Evolutionary conservation across 23 tunicate species (phyloP).

Genomic region (Clavelina lepadiformis): DNA sequence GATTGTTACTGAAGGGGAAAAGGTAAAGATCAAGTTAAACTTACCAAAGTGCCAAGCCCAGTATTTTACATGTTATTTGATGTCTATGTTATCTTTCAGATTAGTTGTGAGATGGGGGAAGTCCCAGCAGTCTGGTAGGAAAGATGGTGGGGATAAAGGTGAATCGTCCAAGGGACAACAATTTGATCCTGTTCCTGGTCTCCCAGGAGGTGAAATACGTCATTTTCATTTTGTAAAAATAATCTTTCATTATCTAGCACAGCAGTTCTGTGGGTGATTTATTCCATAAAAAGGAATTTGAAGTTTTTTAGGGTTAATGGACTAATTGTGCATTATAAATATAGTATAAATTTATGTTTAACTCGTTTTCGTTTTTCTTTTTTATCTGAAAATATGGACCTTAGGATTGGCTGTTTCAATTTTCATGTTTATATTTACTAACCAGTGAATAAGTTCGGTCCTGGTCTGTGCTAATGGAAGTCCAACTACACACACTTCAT

Average conservation of each 20-base stretch:
- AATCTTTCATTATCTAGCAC: background rate
- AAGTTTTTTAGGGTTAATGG: no score
- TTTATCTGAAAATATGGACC: no score
- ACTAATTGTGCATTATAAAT: no score
- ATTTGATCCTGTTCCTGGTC: conserved; percentile 59
- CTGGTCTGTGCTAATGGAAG: no score
- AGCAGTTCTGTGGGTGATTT: no score
- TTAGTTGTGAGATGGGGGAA: conserved; percentile 85
- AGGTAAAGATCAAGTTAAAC: conserved; percentile 17
- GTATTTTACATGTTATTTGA: background rate
- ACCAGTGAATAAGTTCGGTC: no score
- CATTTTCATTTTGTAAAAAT: background rate
- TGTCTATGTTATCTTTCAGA: conserved; percentile 15
- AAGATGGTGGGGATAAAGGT: conserved; percentile 31
- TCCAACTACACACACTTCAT: no score
- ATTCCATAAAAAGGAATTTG: no score
- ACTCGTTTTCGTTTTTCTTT: no score
- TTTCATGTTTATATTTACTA: no score
- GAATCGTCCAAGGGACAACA: conserved; percentile 1
- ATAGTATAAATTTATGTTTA: no score
- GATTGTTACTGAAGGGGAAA: conserved; percentile 75
- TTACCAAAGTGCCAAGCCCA: background rate
- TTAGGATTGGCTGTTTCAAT: no score
- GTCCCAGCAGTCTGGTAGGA: conserved; percentile 64
- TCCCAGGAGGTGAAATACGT: conserved; percentile 67